Base-by-base conservation (phyloP, 2,797 vertebrate genomes). In the Peromyscus eremicus region DNA sequence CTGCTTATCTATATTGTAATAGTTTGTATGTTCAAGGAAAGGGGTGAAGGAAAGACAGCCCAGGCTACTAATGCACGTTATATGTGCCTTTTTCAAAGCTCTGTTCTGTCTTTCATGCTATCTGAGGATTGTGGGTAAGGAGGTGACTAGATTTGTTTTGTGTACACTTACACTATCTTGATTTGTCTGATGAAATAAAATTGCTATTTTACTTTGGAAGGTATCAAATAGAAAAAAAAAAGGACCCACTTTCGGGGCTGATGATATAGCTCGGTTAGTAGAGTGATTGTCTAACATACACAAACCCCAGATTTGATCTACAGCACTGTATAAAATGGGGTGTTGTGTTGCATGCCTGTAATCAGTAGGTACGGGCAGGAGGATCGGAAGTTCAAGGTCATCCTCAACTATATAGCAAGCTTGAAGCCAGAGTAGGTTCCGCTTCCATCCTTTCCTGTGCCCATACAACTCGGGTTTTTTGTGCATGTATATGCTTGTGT, bases 151-250 rank as follows among this genome's bases (percentile, higher is more conserved):
- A 76, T 82, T 82, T 87, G 32, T 87, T 32, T 68, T 91, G 79
- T 75, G 71, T 37, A 75, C 71, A 71, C 29, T 55, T 46, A 13
- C 3, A 68, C 25, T 66, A 21, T 49, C 34, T 25, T 88, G n/a
- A 25, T 92, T 75, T 16, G 17, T 23, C 77, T 57, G 52, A 12
- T 55, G 79, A 71, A 21, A 37, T n/a, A n/a, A 17, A 71, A 71
- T 71, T n/a, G 43, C 21, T 43, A 16, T 91, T 92, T 87, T 81
- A 94, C 91, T 60, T 70, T 83, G 52, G 62, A 92, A 93, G 76
- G 49, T 55, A 29, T 60, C 27, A 91, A 91, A 75, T 32, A 4
- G 57, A 34, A 34, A 34, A 60, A 40, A 82, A 46, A 29, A 55
- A 55, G 52, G n/a, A 64, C 62, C 25, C n/a, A 23, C 34, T 40